Base-by-base conservation (phyloP, 2,113 vertebrate species). In the Lynx canadensis region DNA sequence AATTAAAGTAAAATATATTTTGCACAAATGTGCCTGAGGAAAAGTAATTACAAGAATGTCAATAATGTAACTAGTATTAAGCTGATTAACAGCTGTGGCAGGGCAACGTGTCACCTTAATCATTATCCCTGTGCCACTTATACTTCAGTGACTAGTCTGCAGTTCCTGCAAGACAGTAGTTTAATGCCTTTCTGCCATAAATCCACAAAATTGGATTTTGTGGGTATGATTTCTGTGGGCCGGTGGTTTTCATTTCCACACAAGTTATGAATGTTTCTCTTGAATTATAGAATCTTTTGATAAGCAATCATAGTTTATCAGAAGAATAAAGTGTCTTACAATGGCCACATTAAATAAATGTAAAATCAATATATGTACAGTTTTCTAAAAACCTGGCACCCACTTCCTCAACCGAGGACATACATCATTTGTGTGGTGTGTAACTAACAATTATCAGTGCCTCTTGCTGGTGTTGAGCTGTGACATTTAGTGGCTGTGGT, bases 321-420 rank as follows among this genome's bases (percentile, higher is more conserved):
- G 98, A 98, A 99, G 98, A 99, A 98, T 99, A 99, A 99, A 99
- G 98, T 98, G 98, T 99, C 98, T 98, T 98, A 97, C 98, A 98
- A 98, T 98, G 98, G 98, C 98, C 97, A 96, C 96, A 98, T 99
- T 99, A 99, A 99, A 99, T 98, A 99, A 99, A 99, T 99, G 98
- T 98, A 98, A 99, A 99, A 99, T 99, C 99, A 98, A 99, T 99
- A 98, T 98, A 99, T 98, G 98, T 99, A 99, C 98, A 98, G 98
- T 99, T 99, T 98, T 98, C 98, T 98, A 98, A 99, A 99, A 99
- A 98, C 98, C 98, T 98, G 98, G 98, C 98, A 98, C 98, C 99
- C 98, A 98, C 98, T 99, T 98, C 98, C 98, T 98, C 81, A 84
- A 96, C 98, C 68, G 18, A 96, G 98, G 86, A 97, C 97, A 98